phyloP scores from a whole-genome alignment of 2,113 vertebrate genomes.

The Pristiophorus japonicus region DNA sequence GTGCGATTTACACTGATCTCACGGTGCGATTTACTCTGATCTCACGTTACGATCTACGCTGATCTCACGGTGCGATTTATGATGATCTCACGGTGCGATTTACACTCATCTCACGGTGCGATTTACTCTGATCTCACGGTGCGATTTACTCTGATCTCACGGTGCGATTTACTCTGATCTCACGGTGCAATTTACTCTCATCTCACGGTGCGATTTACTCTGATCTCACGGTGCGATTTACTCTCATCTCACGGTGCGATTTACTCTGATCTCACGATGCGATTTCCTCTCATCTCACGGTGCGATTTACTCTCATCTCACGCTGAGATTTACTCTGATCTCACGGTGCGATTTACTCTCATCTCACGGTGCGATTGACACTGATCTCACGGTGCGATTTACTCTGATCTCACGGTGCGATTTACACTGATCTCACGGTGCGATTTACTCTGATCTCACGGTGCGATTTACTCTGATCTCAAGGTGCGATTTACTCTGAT shows the following conservation, averaged over 20 bases:
- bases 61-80: not conserved
- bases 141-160: too few species aligned
- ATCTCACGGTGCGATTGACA: not conserved
- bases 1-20: too few species aligned
- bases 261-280: not conserved
- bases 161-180: too few species aligned
- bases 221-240: too few species aligned
- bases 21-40: not conserved
- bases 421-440: not conserved
- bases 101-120: too few species aligned
- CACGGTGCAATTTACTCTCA: too few species aligned
- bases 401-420: not conserved
- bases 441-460: not conserved
- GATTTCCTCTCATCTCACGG: not conserved
- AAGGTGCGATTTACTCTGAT: not conserved
- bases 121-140: too few species aligned
- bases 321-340: not conserved
- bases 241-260: too few species aligned
- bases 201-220: too few species aligned
- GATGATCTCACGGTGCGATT: too few species aligned
- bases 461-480: not conserved
- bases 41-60: not conserved
- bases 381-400: not conserved
- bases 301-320: not conserved
- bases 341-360: not conserved